Conservation (phyloP, 2,797 vertebrate species). For the Avahi laniger region DNA sequence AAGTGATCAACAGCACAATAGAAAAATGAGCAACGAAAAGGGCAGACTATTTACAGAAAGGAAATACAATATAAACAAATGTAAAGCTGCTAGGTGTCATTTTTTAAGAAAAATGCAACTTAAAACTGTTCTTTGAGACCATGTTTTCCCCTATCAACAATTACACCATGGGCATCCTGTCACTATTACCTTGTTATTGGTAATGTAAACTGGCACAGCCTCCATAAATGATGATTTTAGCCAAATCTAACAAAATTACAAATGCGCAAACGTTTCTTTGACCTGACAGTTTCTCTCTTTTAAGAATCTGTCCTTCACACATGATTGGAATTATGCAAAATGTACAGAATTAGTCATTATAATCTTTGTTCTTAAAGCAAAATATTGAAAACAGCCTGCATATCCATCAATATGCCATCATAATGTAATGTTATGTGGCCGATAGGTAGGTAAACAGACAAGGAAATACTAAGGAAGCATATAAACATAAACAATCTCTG, state of each 20-base stretch:
- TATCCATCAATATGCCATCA: not conserved
- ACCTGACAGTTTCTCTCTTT: not conserved
- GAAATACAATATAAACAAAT: not conserved
- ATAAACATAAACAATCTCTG: not conserved
- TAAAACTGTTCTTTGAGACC: not conserved
- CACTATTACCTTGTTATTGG: not conserved
- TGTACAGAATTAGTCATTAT: not conserved
- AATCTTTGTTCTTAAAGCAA: constrained; percentile 19
- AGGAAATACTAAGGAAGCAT: not conserved
- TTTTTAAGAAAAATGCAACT: not conserved
- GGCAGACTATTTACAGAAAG: not conserved
- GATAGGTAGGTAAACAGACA: not conserved
- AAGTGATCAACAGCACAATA: not conserved
- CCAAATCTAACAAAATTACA: not conserved
- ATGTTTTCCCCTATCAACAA: not conserved
- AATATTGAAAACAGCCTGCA: not conserved
- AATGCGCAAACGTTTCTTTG: not conserved
- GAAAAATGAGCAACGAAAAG: not conserved
- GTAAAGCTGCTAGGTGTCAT: not conserved
- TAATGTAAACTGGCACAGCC: not conserved
- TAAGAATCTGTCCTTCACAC: not conserved
- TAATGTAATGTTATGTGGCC: not conserved
- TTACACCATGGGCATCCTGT: not conserved
- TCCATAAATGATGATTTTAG: not conserved
- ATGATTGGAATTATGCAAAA: not conserved